These are phyloP conservation scores for Nemurella pictetii DNA, from an alignment of 2,888 invertebrate genomes.

Conservation along the genomic window DNA sequence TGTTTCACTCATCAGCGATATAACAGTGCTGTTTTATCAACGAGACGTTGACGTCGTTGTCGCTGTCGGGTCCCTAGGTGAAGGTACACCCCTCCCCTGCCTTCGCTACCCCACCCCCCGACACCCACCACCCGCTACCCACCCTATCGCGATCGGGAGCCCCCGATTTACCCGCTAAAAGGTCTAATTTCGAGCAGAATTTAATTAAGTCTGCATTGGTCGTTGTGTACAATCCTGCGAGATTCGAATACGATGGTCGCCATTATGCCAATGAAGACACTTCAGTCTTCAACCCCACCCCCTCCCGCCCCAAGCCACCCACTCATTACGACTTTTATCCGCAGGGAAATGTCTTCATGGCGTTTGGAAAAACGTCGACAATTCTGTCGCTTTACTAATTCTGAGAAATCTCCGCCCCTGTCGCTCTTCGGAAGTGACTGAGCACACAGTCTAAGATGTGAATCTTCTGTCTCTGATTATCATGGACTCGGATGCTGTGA, in stretches of 20 bases:
- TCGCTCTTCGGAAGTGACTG: too few relatives aligned
- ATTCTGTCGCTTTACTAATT: slow-evolving; percentile 11
- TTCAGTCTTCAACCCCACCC: too few relatives aligned
- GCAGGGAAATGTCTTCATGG: slow-evolving; percentile 35
- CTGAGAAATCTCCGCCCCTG: not conserved
- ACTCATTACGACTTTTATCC: slow-evolving; percentile 40
- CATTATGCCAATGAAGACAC: slow-evolving; percentile 19
- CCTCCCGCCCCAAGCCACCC: slow-evolving; percentile 21
- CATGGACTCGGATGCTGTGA: too few relatives aligned
- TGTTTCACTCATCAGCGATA: slow-evolving; percentile 32
- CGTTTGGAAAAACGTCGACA: slow-evolving; percentile 22
- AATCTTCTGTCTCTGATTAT: not conserved
- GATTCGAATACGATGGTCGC: not conserved
- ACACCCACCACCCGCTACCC: too few relatives aligned
- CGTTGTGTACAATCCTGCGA: not conserved
- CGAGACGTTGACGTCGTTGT: slow-evolving; percentile 30
- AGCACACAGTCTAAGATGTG: not conserved
- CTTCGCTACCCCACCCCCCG: slow-evolving; percentile 35
- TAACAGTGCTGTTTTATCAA: slow-evolving; percentile 33
- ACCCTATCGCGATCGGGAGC: slow-evolving; percentile 29
- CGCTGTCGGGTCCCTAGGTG: not conserved
- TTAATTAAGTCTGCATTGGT: slow-evolving; percentile 40
- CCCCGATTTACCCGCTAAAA: slow-evolving; percentile 41
- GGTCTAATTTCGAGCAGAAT: slow-evolving; percentile 42
- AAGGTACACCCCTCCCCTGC: not conserved